Evolutionary conservation across 2,888 invertebrate genomes (phyloP).

Genomic region (Dasysyrphus albostriatus): DNA sequence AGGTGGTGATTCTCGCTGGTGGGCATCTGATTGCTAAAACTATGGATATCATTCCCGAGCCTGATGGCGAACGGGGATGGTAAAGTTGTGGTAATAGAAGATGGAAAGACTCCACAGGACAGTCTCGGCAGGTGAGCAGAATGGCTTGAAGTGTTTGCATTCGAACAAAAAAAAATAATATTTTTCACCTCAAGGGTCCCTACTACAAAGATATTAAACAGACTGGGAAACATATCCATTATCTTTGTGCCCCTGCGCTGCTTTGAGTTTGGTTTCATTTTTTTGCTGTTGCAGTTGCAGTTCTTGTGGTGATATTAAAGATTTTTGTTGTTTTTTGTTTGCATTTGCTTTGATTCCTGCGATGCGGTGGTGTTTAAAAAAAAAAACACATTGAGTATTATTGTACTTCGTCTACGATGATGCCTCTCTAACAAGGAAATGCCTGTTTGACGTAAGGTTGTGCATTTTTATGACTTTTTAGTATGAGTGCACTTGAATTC

Average conservation of each 20-base stretch:
- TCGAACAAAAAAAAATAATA: conserved; percentile 51
- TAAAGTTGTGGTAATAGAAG: conserved; percentile 14
- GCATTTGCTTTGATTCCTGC: conserved; percentile 62
- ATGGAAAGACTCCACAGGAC: conserved; percentile 31
- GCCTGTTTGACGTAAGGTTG: conserved; percentile 59
- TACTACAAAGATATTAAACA: conserved; percentile 1
- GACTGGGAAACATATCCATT: conserved; percentile 54
- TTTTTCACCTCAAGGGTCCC: conserved; percentile 7
- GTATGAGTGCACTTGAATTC: conserved; percentile 73
- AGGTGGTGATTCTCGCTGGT: background rate
- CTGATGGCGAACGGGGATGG: background rate
- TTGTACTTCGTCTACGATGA: conserved; percentile 35
- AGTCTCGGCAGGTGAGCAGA: conserved; percentile 58
- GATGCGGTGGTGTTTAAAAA: conserved; percentile 22
- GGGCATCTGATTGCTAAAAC: background rate
- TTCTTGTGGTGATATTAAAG: conserved; percentile 70
- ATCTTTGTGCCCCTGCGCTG: conserved; percentile 27
- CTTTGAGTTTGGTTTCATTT: conserved; percentile 23
- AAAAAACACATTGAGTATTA: conserved; percentile 55
- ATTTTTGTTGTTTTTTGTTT: conserved; percentile 38
- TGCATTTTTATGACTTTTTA: conserved; percentile 76
- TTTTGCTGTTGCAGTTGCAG: conserved; percentile 60
- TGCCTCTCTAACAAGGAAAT: conserved; percentile 5
- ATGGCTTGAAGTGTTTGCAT: conserved; percentile 65
- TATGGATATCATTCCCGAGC: background rate